Conservation (phyloP, 1,140 invertebrate species). For the Dinoponera quadriceps region DNA sequence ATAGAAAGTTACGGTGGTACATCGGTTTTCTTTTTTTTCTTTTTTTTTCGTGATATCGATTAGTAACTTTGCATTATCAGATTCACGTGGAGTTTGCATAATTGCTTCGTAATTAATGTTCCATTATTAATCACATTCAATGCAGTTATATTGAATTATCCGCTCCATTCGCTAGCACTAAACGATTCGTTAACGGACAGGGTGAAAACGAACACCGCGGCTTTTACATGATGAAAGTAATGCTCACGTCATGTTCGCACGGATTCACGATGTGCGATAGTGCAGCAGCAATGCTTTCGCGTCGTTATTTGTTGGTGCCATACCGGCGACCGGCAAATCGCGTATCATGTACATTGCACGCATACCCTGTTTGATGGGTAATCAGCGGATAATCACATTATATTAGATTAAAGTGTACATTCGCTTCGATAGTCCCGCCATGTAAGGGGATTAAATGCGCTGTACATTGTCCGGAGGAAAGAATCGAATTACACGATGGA, state of each 20-base stretch:
- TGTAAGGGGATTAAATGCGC: constrained; percentile 44
- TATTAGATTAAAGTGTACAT: constrained; percentile 51
- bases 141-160: constrained; percentile 40
- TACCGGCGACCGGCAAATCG: constrained; percentile 2
- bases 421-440: constrained; percentile 1
- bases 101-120: constrained; percentile 44
- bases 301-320: constrained; percentile 41
- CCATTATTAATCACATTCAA: constrained; percentile 36
- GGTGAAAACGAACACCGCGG: constrained; percentile 13
- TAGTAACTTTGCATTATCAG: constrained; percentile 32
- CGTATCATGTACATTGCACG: constrained; percentile 8
- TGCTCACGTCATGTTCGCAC: constrained; percentile 28
- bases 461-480: constrained; percentile 4
- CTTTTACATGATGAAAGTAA: constrained; percentile 39
- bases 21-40: background rate
- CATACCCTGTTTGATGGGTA: constrained; percentile 39
- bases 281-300: constrained; percentile 21
- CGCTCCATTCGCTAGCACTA: constrained; percentile 34
- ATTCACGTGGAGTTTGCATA: constrained; percentile 22
- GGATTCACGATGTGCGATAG: constrained; percentile 16
- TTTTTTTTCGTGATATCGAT: background rate
- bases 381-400: constrained; percentile 47
- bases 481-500: constrained; percentile 16
- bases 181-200: constrained; percentile 28
- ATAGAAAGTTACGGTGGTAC: background rate